Conservation (phyloP, 2,797 vertebrate genomes). For the Erpetoichthys calabaricus region DNA sequence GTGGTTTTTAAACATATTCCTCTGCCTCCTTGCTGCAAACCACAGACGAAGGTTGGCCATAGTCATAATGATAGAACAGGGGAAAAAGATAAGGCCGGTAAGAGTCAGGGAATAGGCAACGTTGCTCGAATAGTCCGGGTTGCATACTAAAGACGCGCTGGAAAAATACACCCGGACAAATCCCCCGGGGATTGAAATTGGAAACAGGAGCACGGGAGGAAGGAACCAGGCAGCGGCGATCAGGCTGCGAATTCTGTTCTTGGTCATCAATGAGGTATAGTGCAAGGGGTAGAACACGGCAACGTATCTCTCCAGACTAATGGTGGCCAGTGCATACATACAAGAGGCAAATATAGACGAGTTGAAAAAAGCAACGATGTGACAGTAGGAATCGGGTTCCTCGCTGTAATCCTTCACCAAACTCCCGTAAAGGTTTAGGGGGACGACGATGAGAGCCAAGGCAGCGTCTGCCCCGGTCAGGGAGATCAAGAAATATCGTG, state of each 20-base stretch:
- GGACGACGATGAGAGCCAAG: conserved; percentile 61
- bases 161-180: conserved; percentile 66
- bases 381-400: conserved; percentile 51
- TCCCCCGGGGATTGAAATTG: conserved; percentile 50
- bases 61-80: conserved; percentile 60
- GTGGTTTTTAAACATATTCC: conserved; percentile 39
- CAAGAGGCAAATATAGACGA: conserved; percentile 60
- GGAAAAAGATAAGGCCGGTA: conserved; percentile 62
- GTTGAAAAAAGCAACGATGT: conserved; percentile 59
- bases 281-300: conserved; percentile 63
- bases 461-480: conserved; percentile 60
- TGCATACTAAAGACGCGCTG: conserved; percentile 61
- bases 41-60: conserved; percentile 62
- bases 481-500: conserved; percentile 58
- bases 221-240: conserved; percentile 63
- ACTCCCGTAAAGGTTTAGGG: conserved; percentile 59
- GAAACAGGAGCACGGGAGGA: conserved; percentile 47
- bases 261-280: conserved; percentile 50
- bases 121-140: conserved; percentile 63
- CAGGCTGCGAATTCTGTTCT: conserved; percentile 39
- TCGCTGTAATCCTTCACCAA: conserved; percentile 44
- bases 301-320: conserved; percentile 61
- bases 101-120: conserved; percentile 50
- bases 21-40: conserved; percentile 57
- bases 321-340: conserved; percentile 60